Conservation (phyloP, 2,888 invertebrate genomes). For the Amorpha juglandis region DNA sequence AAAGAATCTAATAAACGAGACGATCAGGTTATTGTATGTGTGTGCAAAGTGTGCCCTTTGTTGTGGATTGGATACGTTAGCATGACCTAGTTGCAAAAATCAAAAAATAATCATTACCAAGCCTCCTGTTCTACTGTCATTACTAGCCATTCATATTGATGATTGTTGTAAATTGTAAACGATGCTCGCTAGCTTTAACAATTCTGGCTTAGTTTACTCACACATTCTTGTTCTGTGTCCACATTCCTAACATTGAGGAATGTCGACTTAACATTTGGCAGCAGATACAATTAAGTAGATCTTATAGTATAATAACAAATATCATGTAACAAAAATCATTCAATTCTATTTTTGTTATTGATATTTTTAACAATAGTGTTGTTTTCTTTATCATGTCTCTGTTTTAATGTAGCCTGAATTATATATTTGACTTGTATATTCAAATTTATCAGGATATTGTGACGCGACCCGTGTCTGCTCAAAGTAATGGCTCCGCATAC, state of each 20-base stretch:
- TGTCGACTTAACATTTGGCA: slow-evolving; percentile 23
- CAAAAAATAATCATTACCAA: slow-evolving; percentile 43
- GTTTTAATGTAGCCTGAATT: slow-evolving; percentile 28
- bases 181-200: slow-evolving; percentile 44
- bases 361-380: slow-evolving; percentile 26
- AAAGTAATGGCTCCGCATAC: slow-evolving; percentile 78
- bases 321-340: slow-evolving; percentile 15
- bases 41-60: slow-evolving; percentile 61
- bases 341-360: slow-evolving; percentile 17
- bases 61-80: slow-evolving; percentile 58
- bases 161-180: slow-evolving; percentile 37
- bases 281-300: slow-evolving; percentile 14
- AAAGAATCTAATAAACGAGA: slow-evolving; percentile 54
- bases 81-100: slow-evolving; percentile 49
- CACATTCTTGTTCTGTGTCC: slow-evolving; percentile 35
- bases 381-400: slow-evolving; percentile 28
- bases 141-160: slow-evolving; percentile 33
- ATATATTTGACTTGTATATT: slow-evolving; percentile 27
- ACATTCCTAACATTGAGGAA: slow-evolving; percentile 13
- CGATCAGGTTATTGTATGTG: slow-evolving; percentile 71
- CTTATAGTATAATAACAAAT: slow-evolving; percentile 12
- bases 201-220: slow-evolving; percentile 40
- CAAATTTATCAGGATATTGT: slow-evolving; percentile 68
- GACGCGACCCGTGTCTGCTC: slow-evolving; percentile 77
- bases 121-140: slow-evolving; percentile 29